Base-by-base conservation (phyloP, 2,888 invertebrate genomes). In the Ceraclea dissimilis region DNA sequence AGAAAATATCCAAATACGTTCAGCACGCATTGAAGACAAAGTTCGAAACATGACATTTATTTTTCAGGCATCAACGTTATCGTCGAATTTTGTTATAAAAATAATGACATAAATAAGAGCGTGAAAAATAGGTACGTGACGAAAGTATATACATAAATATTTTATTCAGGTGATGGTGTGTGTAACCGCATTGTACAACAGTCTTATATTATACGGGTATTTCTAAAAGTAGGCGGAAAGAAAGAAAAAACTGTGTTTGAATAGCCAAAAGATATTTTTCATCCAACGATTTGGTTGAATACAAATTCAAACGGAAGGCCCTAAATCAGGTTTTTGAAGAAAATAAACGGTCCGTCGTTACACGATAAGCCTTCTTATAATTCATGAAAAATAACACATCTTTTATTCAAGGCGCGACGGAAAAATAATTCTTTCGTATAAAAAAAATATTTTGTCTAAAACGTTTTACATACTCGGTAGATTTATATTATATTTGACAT, bases 261-360 rank as follows among this genome's bases (percentile, higher is more conserved):
- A 16, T 39, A 46, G 19, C 20, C 46, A 26, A 20, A 49, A 49
- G 8, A 21, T 20, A 49, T 49, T 49, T 49, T 49, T 49, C 49
- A 49, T 49, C 26, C 16, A n/a, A 22, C 26, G 26, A 13, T 26
- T 22, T 49, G 2, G 49, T 49, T 49, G 49, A 26, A 49, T 49
- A 26, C 49, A 26, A 49, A 49, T 26, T 26, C 49, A 16, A 49
- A 49, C 20, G 49, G 20, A 21, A 18, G 20, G 26, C 26, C 49
- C 49, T 49, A 49, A 49, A 49, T 49, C 49, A 49, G 49, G 49
- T 49, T 49, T 49, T 26, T n/a, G 49, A 22, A 49, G 46, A 49
- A 49, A 49, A 49, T 22, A 49, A 49, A 26, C 22, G 49, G 49
- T n/a, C 49, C 22, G 49, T 16, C 49, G 17, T 26, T 19, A 20